Evolutionary conservation across 1,140 invertebrate genomes (phyloP).

Genomic region (Drosophila sproati): DNA sequence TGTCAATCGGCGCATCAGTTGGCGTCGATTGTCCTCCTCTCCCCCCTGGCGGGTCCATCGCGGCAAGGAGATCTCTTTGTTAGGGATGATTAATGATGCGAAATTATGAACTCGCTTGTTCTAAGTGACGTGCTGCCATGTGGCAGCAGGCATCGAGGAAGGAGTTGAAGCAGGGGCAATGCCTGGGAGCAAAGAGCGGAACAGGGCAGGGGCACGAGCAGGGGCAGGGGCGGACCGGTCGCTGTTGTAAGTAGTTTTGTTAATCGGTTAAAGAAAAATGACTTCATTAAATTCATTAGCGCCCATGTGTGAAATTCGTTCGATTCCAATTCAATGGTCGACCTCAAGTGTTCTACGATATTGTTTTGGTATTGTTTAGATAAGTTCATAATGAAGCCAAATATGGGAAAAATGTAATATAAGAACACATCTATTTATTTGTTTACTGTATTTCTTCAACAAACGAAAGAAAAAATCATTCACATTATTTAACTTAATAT

Average conservation of each 20-base stretch:
- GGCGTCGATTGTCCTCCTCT: conserved; percentile 24
- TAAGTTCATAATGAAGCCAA: neutral
- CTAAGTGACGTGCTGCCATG: conserved; percentile 56
- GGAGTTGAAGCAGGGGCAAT: neutral
- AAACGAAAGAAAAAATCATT: too few relatives aligned
- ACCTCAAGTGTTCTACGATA: conserved; percentile 1
- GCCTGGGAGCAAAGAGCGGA: neutral
- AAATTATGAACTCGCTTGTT: conserved; percentile 84
- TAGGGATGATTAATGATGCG: conserved; percentile 79
- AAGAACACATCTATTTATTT: too few relatives aligned
- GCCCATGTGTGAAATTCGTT: conserved; percentile 84
- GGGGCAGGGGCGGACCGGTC: conserved; percentile 5
- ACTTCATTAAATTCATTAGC: conserved; percentile 84
- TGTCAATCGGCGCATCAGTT: conserved; percentile 55
- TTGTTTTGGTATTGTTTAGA: neutral
- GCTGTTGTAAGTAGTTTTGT: conserved; percentile 78
- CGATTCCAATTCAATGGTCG: conserved; percentile 52
- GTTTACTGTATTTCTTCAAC: too few relatives aligned
- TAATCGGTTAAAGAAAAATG: conserved; percentile 84
- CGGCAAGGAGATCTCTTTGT: conserved; percentile 64
- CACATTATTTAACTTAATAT: too few relatives aligned
- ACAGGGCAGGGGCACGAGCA: conserved; percentile 1
- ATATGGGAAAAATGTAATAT: too few relatives aligned
- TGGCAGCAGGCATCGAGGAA: neutral
- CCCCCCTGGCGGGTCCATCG: neutral